Conservation (phyloP, 2,888 invertebrate species). For the Lutraria lutraria region DNA sequence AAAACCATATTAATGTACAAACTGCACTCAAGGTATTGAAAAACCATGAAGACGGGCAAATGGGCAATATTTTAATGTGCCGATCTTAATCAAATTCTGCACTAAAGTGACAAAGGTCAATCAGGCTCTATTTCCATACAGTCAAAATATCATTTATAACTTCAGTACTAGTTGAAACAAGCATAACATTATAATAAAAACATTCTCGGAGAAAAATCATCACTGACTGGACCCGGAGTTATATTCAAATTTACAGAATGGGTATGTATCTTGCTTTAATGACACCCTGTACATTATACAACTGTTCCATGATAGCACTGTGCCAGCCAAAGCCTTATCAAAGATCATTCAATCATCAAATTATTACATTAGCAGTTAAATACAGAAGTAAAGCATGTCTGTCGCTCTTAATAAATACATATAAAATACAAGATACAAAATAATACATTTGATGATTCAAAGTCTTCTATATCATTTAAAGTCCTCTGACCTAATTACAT, state of each 20-base stretch:
- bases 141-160: too few species aligned
- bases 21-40: not conserved
- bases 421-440: not conserved
- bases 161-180: too few species aligned
- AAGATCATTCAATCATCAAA: conserved; percentile 61
- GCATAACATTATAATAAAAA: too few species aligned
- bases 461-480: conserved; percentile 28
- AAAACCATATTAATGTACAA: not conserved
- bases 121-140: not conserved
- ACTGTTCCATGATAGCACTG: conserved; percentile 32
- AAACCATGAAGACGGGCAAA: not conserved
- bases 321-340: not conserved
- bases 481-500: conserved; percentile 37
- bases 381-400: not conserved
- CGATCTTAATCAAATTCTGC: not conserved
- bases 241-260: not conserved
- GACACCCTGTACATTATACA: conserved; percentile 1
- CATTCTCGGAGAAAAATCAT: too few species aligned
- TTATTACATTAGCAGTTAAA: conserved; percentile 28
- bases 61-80: not conserved
- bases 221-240: too few species aligned
- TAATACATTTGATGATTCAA: conserved; percentile 41
- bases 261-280: not conserved
- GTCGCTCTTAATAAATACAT: not conserved
- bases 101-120: not conserved